Percentiles rank a stretch among this genome's conserved stretches.
These are phyloP conservation scores for Pseudomyrmex flavicornis DNA, from an alignment of 1,140 invertebrate genomes.

Conservation along the genomic window DNA sequence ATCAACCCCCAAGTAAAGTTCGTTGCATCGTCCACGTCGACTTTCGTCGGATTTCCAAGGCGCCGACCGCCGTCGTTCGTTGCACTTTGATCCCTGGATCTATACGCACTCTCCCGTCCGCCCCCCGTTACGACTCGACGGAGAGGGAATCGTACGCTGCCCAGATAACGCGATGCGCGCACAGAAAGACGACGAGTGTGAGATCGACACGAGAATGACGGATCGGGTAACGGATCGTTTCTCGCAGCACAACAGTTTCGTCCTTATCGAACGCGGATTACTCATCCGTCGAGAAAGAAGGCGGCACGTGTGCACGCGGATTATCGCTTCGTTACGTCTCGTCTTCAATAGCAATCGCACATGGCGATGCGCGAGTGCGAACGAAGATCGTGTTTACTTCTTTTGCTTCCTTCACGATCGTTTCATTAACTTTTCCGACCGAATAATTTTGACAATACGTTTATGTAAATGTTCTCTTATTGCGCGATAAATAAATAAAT, in stretches of 20 bases:
- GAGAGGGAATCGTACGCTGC: slow-evolving; percentile 37
- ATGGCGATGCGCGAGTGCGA: slow-evolving; percentile 5
- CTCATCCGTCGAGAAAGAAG: slow-evolving; percentile 19
- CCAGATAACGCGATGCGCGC: slow-evolving; percentile 48
- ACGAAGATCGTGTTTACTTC: neutral
- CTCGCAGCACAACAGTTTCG: slow-evolving; percentile 39
- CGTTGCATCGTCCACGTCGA: slow-evolving; percentile 43
- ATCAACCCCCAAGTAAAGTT: slow-evolving; percentile 74
- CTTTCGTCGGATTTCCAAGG: slow-evolving; percentile 76
- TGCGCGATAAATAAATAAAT: neutral
- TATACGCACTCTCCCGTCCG: slow-evolving; percentile 11
- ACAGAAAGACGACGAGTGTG: neutral
- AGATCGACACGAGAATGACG: slow-evolving; percentile 45
- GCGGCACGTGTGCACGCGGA: slow-evolving; percentile 34
- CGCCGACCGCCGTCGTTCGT: slow-evolving; percentile 67
- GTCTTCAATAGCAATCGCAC: neutral
- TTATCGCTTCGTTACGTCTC: slow-evolving; percentile 17
- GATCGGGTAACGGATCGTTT: slow-evolving; percentile 41
- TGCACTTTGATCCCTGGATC: slow-evolving; percentile 76
- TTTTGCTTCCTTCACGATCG: neutral
- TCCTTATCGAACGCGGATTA: slow-evolving; percentile 15
- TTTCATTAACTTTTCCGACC: neutral
- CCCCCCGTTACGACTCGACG: neutral
- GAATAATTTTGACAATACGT: too few species aligned
- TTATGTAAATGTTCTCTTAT: too few species aligned